Evolutionary conservation across 2,113 vertebrate genomes (phyloP).

Genomic region (Chlorocebus sabaeus): DNA sequence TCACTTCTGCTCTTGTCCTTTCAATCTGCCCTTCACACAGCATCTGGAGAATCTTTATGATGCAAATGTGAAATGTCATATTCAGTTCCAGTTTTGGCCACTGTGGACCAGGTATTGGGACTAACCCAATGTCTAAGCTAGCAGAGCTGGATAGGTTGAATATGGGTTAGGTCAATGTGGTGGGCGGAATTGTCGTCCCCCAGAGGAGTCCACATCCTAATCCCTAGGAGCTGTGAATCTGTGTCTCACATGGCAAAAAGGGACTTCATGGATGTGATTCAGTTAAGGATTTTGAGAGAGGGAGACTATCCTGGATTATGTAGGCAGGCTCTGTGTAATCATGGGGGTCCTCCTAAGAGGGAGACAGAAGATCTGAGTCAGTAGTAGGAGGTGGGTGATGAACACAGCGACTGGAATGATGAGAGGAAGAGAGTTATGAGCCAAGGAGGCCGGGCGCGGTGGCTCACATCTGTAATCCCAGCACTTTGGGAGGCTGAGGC

Average conservation of each 20-base stretch:
- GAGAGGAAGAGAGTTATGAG: neutral
- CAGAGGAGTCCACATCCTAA: neutral
- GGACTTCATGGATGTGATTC: neutral
- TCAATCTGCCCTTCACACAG: neutral
- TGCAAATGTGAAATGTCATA: neutral
- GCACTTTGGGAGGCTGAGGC: no score
- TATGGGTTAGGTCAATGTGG: neutral
- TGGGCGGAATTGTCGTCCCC: neutral
- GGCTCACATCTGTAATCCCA: no score
- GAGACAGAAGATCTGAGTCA: neutral
- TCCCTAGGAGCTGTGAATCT: neutral
- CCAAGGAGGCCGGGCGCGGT: neutral
- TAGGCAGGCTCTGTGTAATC: no score
- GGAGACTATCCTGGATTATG: neutral
- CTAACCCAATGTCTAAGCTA: neutral
- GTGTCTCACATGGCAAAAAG: neutral
- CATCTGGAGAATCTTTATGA: neutral
- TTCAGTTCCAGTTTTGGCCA: neutral
- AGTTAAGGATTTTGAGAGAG: neutral
- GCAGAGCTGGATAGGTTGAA: neutral
- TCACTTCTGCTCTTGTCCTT: neutral
- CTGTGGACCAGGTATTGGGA: neutral
- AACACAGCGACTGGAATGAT: neutral
- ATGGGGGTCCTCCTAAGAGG: neutral
- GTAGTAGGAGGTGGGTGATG: neutral